These are phyloP conservation scores for Darevskia mixta DNA, from an alignment of 2,797 vertebrate genomes.

Conservation along the genomic window DNA sequence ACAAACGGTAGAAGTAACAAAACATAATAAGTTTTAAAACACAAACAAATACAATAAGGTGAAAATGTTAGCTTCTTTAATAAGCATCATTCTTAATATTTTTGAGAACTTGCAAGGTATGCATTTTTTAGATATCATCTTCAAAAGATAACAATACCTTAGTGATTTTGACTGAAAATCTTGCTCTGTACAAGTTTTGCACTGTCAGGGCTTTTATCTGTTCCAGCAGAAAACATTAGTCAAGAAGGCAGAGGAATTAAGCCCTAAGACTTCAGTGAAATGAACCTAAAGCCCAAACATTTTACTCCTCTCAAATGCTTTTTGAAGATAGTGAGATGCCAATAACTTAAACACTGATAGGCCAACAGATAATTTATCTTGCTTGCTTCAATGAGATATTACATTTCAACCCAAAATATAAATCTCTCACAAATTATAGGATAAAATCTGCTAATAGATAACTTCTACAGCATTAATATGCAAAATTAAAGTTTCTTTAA, in stretches of 20 bases:
- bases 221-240: neutral
- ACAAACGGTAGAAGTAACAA: neutral
- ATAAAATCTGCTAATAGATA: neutral
- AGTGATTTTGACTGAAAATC: constrained; percentile 3
- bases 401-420: constrained; percentile 19
- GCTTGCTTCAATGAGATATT: neutral
- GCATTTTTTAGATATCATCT: constrained; percentile 8
- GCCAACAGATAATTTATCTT: constrained; percentile 20
- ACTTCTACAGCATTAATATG: neutral
- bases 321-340: constrained; percentile 33
- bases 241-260: constrained; percentile 5
- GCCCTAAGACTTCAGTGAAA: neutral
- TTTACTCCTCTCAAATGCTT: constrained; percentile 40
- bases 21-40: neutral
- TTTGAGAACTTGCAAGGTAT: neutral
- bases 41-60: neutral
- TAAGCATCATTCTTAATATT: constrained; percentile 15
- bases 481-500: constrained; percentile 45
- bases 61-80: neutral
- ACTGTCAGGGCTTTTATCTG: neutral
- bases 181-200: neutral
- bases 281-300: constrained; percentile 1
- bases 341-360: neutral
- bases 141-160: constrained; percentile 29
- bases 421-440: constrained; percentile 28